These are phyloP conservation scores for Xestia c-nigrum DNA, from an alignment of 2,888 invertebrate species.

Conservation along the genomic window DNA sequence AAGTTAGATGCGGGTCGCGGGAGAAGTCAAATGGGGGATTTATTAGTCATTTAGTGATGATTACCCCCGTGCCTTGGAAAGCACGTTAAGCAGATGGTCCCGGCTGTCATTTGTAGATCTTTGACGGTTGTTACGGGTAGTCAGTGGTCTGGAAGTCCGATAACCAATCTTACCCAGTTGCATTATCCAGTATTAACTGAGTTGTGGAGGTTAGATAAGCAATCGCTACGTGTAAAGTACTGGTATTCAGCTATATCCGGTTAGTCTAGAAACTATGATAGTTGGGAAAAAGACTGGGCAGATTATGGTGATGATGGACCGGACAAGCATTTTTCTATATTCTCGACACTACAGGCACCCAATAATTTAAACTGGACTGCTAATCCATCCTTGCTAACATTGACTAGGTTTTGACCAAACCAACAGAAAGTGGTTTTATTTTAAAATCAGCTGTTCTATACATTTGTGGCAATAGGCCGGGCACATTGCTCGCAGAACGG, in stretches of 20 bases:
- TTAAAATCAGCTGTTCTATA: too few relatives aligned
- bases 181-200: neutral
- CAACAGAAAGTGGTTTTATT: too few relatives aligned
- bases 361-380: too few relatives aligned
- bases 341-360: too few relatives aligned
- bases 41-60: constrained; percentile 14
- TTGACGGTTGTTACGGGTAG: neutral
- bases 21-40: constrained; percentile 15
- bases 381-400: too few relatives aligned
- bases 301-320: too few relatives aligned
- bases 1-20: constrained; percentile 26
- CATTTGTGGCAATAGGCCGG: too few relatives aligned
- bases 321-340: too few relatives aligned
- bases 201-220: neutral
- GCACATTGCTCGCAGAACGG: too few relatives aligned
- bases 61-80: neutral
- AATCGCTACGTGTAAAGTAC: neutral
- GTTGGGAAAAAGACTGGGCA: too few relatives aligned
- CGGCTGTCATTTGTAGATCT: neutral
- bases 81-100: neutral
- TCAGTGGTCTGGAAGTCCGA: neutral
- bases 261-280: too few relatives aligned
- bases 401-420: too few relatives aligned
- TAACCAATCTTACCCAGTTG: neutral
- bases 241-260: neutral